Conservation (phyloP, 2,797 vertebrate species). For the Spinus pinus region DNA sequence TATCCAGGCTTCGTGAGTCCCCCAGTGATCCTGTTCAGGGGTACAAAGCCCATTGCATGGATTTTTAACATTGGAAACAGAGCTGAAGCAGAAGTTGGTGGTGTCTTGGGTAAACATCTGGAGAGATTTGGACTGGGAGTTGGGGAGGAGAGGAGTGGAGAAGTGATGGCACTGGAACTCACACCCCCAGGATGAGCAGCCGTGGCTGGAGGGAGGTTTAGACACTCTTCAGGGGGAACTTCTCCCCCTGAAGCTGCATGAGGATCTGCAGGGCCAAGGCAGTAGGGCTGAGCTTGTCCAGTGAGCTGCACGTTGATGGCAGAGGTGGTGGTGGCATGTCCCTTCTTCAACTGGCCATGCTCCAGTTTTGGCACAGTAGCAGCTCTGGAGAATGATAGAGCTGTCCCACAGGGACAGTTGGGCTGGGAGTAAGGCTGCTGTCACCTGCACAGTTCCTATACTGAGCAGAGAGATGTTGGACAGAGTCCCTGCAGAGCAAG, state of each 20-base stretch:
- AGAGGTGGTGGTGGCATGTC: neutral
- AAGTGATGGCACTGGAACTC: accelerated
- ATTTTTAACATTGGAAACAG: neutral
- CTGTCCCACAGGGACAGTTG: accelerated
- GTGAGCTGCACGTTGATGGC: accelerated
- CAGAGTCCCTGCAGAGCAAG: neutral
- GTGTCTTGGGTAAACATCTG: neutral
- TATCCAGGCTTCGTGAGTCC: accelerated
- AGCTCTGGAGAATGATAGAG: neutral
- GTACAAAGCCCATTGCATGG: neutral
- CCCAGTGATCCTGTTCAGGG: neutral
- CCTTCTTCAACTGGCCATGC: accelerated
- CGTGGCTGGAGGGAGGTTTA: neutral
- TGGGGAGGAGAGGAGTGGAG: neutral
- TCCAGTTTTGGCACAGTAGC: accelerated
- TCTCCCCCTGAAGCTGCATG: neutral
- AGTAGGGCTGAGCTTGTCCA: neutral
- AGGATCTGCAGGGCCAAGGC: neutral
- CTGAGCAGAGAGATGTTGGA: neutral
- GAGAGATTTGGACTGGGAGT: neutral
- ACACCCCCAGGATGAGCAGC: accelerated
- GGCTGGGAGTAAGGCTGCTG: neutral
- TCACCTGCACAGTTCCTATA: accelerated
- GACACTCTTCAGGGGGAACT: accelerated
- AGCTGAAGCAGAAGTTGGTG: neutral